Percentiles rank a stretch among this genome's conserved stretches.
These are phyloP conservation scores for Lamprologus lemairii DNA, from an alignment of 2,113 vertebrate genomes.

Conservation along the genomic window DNA sequence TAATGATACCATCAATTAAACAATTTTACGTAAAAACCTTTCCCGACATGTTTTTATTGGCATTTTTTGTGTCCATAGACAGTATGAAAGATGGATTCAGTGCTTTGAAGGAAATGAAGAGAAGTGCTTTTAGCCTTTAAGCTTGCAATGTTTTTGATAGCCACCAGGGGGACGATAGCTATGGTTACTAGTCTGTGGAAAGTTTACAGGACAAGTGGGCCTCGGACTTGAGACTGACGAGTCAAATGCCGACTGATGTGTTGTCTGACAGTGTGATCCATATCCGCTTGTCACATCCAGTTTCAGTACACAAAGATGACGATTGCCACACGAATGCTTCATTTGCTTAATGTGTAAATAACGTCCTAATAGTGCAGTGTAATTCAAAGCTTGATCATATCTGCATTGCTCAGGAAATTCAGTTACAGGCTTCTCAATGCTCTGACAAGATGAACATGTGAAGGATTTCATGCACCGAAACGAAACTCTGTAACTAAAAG, in stretches of 20 bases:
- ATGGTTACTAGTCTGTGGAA: neutral
- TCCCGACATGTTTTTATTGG: neutral
- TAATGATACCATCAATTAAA: neutral
- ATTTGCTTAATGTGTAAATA: neutral
- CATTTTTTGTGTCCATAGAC: neutral
- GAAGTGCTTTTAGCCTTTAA: neutral
- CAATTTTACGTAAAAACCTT: too few species aligned
- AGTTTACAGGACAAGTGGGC: neutral
- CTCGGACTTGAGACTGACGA: neutral
- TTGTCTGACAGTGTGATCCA: neutral
- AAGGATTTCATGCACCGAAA: neutral
- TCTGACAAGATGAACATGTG: neutral
- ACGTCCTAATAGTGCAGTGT: neutral
- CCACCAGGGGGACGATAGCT: neutral
- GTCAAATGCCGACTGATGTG: neutral
- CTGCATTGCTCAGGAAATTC: neutral
- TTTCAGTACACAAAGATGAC: neutral
- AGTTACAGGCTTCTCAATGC: neutral
- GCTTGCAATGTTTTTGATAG: neutral
- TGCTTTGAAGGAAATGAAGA: rapidly evolving
- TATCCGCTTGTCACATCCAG: neutral
- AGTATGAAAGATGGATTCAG: neutral
- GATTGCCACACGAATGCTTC: neutral
- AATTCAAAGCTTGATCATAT: neutral
- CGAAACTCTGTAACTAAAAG: neutral